Base-by-base conservation (phyloP, 2,797 vertebrate genomes). In the Fratercula arctica region DNA sequence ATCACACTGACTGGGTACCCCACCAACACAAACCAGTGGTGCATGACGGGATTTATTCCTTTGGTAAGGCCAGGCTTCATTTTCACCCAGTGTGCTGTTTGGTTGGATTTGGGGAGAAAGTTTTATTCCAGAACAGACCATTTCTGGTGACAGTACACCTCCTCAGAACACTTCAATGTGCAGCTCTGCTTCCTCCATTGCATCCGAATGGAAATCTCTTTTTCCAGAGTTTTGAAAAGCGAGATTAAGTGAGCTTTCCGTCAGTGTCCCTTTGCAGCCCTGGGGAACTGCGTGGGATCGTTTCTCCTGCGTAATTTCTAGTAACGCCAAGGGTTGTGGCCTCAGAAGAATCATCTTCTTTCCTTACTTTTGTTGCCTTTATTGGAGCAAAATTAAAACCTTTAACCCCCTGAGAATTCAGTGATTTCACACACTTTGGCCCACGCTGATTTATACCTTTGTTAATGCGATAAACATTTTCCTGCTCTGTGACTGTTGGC, bases 391-490 rank as follows among this genome's bases (percentile, higher is more conserved):
- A 94, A 86, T 41, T 53, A 92, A 93, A 96, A 93, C 51, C 75
- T 85, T 85, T 80, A 92, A 56, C 3, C 12, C 16, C 39, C 31
- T 19, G 23, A 93, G 48, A 87, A 91, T 88, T 84, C 51, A 9
- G 13, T 73, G 61, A 81, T 89, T 96, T 96, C 90, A 91, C 69
- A 87, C 16, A 0, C 69, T 92, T 90, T 69, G 82, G 54, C 21
- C 67, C 28, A n/a, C 14, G 63, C 46, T 94, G 93, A 92, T 93
- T 97, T 92, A 90, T 91, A 94, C 90, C 67, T 93, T 89, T 76
- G 70, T 68, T 87, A 93, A 94, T 64, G 74, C 63, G 86, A 89
- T 74, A 90, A 92, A 72, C 63, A 39, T 88, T 90, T 92, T 81
- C 77, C 76, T 6, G 3, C 48, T 70, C 24, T 57, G 73, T 72